A percentile compares a stretch with the other conserved stretches of the same genome.
Conservation (phyloP, 1,140 invertebrate species). For the Drosophila oshimai region DNA sequence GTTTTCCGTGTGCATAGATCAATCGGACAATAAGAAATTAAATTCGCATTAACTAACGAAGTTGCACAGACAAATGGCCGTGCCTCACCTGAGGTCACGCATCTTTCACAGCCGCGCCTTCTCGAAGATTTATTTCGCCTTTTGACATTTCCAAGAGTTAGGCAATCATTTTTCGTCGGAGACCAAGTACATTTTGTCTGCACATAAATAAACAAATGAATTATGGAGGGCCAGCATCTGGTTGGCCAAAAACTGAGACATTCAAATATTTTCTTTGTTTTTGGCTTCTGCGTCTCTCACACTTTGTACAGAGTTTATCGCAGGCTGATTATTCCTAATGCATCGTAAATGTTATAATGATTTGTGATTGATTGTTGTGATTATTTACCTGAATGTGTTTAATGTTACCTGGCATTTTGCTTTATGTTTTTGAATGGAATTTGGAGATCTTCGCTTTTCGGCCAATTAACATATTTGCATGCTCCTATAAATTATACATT, state of each 20-base stretch:
- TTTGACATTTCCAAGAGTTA: constrained; percentile 47
- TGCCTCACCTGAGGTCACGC: constrained; percentile 35
- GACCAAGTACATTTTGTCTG: constrained; percentile 16
- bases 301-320: constrained; percentile 26
- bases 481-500: constrained; percentile 11
- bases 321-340: constrained; percentile 31
- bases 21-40: constrained; percentile 37
- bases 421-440: not conserved
- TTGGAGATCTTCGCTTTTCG: constrained; percentile 2
- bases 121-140: constrained; percentile 28
- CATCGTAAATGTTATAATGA: constrained; percentile 31
- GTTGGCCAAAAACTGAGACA: not conserved
- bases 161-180: constrained; percentile 5
- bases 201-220: constrained; percentile 17
- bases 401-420: not conserved
- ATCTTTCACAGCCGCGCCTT: constrained; percentile 41
- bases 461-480: constrained; percentile 38
- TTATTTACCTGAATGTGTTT: constrained; percentile 14
- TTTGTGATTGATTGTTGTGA: constrained; percentile 52
- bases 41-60: constrained; percentile 41
- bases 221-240: not conserved
- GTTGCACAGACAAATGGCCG: constrained; percentile 23
- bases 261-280: constrained; percentile 11
- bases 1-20: constrained; percentile 32
- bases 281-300: constrained; percentile 1